Conservation (phyloP, 2,888 invertebrate species). For the Tridacna gigas region DNA sequence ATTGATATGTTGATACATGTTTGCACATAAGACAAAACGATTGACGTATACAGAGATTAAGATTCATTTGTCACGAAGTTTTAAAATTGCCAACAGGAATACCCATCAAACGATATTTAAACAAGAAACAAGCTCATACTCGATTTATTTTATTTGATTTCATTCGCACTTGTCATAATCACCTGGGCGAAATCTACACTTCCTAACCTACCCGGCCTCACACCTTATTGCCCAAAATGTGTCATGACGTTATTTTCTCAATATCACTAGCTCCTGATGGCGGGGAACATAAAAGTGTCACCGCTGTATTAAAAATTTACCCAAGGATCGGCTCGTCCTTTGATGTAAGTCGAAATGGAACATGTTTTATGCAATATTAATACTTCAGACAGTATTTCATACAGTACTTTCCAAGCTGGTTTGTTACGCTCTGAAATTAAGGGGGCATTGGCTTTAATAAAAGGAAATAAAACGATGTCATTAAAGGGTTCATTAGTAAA, state of each 20-base stretch:
- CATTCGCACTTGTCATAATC: no score
- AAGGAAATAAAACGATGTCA: slow-evolving; percentile 1
- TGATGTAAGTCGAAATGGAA: slow-evolving; percentile 11
- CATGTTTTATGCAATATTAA: slow-evolving; percentile 30
- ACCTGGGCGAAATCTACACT: no score
- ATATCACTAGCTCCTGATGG: slow-evolving; percentile 11
- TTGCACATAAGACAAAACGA: no score
- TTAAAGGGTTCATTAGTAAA: slow-evolving; percentile 7
- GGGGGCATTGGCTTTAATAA: slow-evolving; percentile 6
- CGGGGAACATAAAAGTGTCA: slow-evolving; percentile 17
- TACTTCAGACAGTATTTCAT: slow-evolving; percentile 12
- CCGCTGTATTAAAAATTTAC: slow-evolving; percentile 9
- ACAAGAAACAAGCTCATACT: no score
- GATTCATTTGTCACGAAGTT: no score
- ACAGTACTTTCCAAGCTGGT: neutral
- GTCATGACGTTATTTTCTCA: neutral
- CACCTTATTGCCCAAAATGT: no score
- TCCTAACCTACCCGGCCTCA: no score
- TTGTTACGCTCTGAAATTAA: neutral
- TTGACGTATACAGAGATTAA: no score
- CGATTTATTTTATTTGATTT: no score
- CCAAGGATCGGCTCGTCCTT: neutral
- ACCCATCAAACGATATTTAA: no score
- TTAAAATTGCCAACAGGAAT: no score
- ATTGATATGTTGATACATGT: no score